These are phyloP conservation scores for Linyphia triangularis DNA, from an alignment of 2,888 invertebrate species.

Conservation along the genomic window DNA sequence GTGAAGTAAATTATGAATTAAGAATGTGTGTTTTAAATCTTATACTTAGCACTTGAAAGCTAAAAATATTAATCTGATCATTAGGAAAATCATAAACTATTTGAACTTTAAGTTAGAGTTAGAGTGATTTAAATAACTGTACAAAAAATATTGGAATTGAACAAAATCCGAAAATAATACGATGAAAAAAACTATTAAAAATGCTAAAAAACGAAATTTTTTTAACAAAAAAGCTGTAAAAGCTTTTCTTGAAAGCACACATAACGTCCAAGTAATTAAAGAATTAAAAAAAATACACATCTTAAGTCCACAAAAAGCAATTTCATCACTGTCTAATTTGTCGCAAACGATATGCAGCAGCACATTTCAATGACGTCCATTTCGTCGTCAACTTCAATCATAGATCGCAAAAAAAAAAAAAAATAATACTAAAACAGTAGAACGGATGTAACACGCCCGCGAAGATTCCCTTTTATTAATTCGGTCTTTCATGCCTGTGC, in stretches of 20 bases:
- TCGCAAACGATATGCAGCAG: conserved; percentile 14
- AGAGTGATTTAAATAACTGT: neutral
- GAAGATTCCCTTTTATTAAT: conserved; percentile 17
- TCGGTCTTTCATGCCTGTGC: neutral
- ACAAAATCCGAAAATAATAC: neutral
- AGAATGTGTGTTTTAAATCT: no score
- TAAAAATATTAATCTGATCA: no score
- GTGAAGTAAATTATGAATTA: no score
- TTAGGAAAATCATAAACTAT: no score
- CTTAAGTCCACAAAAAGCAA: neutral
- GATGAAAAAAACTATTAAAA: neutral
- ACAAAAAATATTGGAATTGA: neutral
- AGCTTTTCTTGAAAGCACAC: no score
- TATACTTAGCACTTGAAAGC: no score
- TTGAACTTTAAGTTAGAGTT: no score
- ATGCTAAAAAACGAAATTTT: neutral
- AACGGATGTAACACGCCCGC: conserved; percentile 9
- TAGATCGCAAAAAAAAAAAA: neutral
- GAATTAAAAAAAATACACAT: neutral
- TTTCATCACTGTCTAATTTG: neutral
- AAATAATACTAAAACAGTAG: neutral
- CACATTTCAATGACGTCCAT: conserved; percentile 30
- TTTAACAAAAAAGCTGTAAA: no score
- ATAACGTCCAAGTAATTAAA: no score
- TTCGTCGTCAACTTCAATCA: conserved; percentile 25